Percentiles rank a stretch among this genome's conserved stretches.
Conservation (phyloP, 2,888 invertebrate genomes). For the Scaptomyza caliginosa region DNA sequence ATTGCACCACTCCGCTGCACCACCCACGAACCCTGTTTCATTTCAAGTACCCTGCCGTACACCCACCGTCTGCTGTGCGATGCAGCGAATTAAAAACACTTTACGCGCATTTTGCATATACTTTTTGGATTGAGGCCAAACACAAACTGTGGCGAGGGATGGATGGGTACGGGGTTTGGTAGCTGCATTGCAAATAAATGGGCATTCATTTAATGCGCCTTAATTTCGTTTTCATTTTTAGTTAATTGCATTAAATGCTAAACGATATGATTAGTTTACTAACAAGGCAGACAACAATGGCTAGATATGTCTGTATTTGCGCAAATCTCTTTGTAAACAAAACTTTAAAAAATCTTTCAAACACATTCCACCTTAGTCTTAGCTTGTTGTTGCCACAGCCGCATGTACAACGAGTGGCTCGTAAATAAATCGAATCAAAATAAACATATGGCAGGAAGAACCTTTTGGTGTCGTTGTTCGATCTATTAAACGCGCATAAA, state of each 20-base stretch:
- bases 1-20: background rate
- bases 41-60: background rate
- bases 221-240: slow-evolving; percentile 66
- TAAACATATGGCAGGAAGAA: slow-evolving; percentile 36
- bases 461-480: slow-evolving; percentile 40
- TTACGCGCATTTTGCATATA: slow-evolving; percentile 68
- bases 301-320: background rate
- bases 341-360: too few relatives aligned
- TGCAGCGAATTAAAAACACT: slow-evolving; percentile 72
- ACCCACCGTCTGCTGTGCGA: background rate
- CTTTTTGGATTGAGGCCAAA: slow-evolving; percentile 67
- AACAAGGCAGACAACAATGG: slow-evolving; percentile 33
- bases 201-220: slow-evolving; percentile 59
- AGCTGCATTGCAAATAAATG: background rate
- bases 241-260: slow-evolving; percentile 57
- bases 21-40: too few relatives aligned
- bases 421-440: slow-evolving; percentile 49
- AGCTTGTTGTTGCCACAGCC: background rate
- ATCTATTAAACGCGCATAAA: slow-evolving; percentile 71
- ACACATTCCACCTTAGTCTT: too few relatives aligned
- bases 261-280: slow-evolving; percentile 41
- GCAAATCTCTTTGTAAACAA: too few relatives aligned
- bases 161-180: background rate
- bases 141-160: background rate
- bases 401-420: slow-evolving; percentile 19